Percentiles rank a stretch among this genome's conserved stretches.
These are phyloP conservation scores for Prostheceraeus crozeri DNA, from an alignment of 2,888 invertebrate species.

Conservation along the genomic window DNA sequence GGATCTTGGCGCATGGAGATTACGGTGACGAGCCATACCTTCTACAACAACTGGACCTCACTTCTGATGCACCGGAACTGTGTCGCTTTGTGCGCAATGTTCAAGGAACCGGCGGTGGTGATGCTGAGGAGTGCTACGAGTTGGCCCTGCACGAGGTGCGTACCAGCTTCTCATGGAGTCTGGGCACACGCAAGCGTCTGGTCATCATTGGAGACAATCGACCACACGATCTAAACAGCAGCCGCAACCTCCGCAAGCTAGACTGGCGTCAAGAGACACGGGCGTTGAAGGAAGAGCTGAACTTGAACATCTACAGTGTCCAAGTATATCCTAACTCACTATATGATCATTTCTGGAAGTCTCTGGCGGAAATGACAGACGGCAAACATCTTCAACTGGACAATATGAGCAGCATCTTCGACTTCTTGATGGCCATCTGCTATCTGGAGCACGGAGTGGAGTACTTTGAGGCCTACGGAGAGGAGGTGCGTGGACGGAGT, in stretches of 20 bases:
- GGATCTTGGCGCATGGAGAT: slow-evolving; percentile 52
- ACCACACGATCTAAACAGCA: slow-evolving; percentile 47
- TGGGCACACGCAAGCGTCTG: slow-evolving; percentile 46
- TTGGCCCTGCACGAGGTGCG: slow-evolving; percentile 46
- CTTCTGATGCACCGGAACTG: slow-evolving; percentile 44
- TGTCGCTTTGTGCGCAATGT: slow-evolving; percentile 45
- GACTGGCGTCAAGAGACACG: slow-evolving; percentile 46
- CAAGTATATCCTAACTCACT: slow-evolving; percentile 19
- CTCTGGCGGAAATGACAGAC: slow-evolving; percentile 44
- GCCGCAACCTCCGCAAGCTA: slow-evolving; percentile 44
- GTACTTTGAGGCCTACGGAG: slow-evolving; percentile 45
- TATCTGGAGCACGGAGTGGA: too few relatives aligned
- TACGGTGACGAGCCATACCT: slow-evolving; percentile 50
- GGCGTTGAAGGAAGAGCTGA: slow-evolving; percentile 44
- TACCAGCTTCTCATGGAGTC: slow-evolving; percentile 35
- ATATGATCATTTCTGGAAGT: slow-evolving; percentile 44
- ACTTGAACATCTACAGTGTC: slow-evolving; percentile 3
- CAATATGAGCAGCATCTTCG: slow-evolving; percentile 46
- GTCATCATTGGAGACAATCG: slow-evolving; percentile 51
- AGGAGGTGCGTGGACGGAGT: too few relatives aligned
- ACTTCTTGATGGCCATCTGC: slow-evolving; percentile 52
- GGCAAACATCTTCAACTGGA: slow-evolving; percentile 47
- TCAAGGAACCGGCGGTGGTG: slow-evolving; percentile 48
- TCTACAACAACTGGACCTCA: slow-evolving; percentile 47
- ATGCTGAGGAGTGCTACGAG: slow-evolving; percentile 51